phyloP scores from a whole-genome alignment of 2,113 vertebrate genomes.

The Glareola pratincola region DNA sequence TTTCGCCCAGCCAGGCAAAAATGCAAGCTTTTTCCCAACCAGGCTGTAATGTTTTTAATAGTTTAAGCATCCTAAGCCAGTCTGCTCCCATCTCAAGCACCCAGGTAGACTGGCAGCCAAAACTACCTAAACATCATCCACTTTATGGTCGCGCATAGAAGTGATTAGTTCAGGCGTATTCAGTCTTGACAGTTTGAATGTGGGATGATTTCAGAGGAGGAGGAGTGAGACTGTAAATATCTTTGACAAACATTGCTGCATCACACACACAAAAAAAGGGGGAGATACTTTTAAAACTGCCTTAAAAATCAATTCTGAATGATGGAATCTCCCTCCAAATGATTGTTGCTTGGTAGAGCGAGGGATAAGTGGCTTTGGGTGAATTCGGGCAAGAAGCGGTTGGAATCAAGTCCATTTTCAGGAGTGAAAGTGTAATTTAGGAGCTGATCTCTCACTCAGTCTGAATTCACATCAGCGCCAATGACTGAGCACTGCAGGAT shows the following conservation, averaged over 20 bases:
- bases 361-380: constrained; percentile 36
- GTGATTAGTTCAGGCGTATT: constrained; percentile 11
- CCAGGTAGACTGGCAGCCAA: constrained; percentile 24
- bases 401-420: not conserved
- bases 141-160: not conserved
- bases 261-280: constrained; percentile 15
- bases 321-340: constrained; percentile 43
- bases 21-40: not conserved
- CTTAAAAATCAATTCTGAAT: constrained; percentile 50
- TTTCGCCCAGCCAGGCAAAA: not conserved
- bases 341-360: not conserved
- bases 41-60: not conserved
- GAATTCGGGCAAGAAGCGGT: constrained; percentile 35
- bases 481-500: constrained; percentile 38
- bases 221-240: constrained; percentile 46
- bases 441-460: constrained; percentile 29
- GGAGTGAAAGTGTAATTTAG: not conserved
- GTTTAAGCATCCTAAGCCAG: constrained; percentile 6
- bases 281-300: constrained; percentile 61
- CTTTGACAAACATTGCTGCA: constrained; percentile 55
- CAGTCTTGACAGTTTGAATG: constrained; percentile 45
- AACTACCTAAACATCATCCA: constrained; percentile 34
- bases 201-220: constrained; percentile 29
- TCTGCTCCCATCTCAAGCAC: constrained; percentile 24
- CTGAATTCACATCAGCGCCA: not conserved